Evolutionary conservation across 2,888 invertebrate species (phyloP), one percentile per base, ranked within the genome.

Genomic region (Mythimna vitellina): DNA sequence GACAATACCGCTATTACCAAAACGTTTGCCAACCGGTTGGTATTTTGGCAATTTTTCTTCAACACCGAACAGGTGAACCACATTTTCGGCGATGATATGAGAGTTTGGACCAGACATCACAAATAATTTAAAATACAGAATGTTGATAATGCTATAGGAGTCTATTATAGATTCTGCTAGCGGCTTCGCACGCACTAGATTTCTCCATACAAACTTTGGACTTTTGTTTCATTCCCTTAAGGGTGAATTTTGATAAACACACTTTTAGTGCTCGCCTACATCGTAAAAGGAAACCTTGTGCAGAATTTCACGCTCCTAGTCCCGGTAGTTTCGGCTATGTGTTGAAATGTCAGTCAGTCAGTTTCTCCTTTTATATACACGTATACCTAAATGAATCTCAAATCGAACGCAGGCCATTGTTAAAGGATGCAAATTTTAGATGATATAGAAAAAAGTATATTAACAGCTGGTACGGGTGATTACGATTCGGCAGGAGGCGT

Each of bases 401-500:
- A 29, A 32, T 42, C 17, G 5, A 32, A 32, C 8, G 22, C 17
- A 69, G 9, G 7, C 3, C 14, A n/a, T 38, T 38, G 10, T 51
- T 20, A 72, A 0, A 14, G 3, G 1, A 29, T 51, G 51, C 14
- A 10, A 20, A 25, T 22, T 29, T 53, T 46, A 3, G 14, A 49
- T 25, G 29, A 54, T 4, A 20, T 12, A 9, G 7, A 38, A 61
- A 77, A n/a, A n/a, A n/a, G 42, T 53, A 72, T 54, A 53, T n/a
- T 73, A 56, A 80, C 51, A 49, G 46, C 57, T 73, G 57, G 22
- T 49, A 66, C 20, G 51, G 57, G 38, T 77, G 67, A 76, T 78
- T 81, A 54, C 66, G 65, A 65, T 80, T 73, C 38, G 53, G 25
- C 84, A 97, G 98, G 98, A 96, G 98, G 98, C 92, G 97, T 97